Conservation (phyloP, 2,113 vertebrate genomes). For the Ahaetulla prasina region DNA sequence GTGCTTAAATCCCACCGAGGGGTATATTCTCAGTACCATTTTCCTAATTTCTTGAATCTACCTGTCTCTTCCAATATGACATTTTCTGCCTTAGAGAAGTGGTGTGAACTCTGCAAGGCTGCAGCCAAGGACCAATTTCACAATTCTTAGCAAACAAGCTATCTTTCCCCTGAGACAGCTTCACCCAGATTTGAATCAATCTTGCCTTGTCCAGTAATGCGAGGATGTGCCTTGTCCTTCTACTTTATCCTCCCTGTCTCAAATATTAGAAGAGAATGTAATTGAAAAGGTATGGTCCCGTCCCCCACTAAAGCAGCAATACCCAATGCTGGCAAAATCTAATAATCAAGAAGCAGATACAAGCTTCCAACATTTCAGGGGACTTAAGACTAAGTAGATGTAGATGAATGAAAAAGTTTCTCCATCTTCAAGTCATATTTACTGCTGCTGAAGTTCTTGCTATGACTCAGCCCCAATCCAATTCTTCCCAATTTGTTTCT, state of each 20-base stretch:
- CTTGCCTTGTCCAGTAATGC: neutral
- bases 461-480: neutral
- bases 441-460: neutral
- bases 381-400: neutral
- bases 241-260: neutral
- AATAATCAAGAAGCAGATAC: neutral
- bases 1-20: neutral
- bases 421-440: neutral
- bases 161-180: neutral
- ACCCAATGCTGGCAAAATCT: neutral
- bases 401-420: neutral
- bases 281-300: neutral
- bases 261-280: neutral
- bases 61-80: neutral
- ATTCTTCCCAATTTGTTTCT: neutral
- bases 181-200: neutral
- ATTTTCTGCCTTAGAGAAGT: neutral
- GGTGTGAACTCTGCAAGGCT: neutral
- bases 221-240: neutral
- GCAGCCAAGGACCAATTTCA: neutral
- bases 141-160: neutral
- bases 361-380: neutral
- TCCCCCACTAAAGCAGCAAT: neutral
- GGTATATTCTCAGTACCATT: neutral
- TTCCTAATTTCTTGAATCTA: neutral